Evolutionary conservation across 2,113 vertebrate species (phyloP).

Genomic region (Apaloderma vittatum): DNA sequence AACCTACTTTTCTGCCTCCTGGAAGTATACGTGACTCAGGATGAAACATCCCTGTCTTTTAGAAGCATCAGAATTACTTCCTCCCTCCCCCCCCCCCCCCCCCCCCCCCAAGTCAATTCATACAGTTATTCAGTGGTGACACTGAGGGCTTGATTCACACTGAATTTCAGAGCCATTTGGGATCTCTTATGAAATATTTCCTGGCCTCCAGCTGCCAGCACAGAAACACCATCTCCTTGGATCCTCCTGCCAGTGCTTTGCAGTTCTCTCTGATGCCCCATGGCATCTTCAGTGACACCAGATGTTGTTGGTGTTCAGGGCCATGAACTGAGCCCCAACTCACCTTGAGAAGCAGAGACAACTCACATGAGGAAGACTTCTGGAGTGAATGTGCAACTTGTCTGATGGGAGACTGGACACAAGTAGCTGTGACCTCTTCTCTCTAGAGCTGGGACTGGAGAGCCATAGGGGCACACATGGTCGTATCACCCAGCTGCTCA

Average conservation of each 20-base stretch:
- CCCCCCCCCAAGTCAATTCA: not conserved
- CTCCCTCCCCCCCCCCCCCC: too few species aligned
- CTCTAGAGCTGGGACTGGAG: not conserved
- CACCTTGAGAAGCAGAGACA: not conserved
- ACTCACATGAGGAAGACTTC: not conserved
- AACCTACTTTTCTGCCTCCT: not conserved
- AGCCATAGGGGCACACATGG: not conserved
- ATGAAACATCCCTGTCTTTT: not conserved
- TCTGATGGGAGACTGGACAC: not conserved
- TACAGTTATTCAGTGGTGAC: not conserved
- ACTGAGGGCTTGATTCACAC: not conserved
- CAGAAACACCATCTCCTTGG: not conserved
- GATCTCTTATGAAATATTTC: not conserved
- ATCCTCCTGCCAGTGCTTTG: not conserved
- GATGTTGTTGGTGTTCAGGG: not conserved
- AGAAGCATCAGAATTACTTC: not conserved
- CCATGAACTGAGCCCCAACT: not conserved
- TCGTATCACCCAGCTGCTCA: not conserved
- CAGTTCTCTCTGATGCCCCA: not conserved
- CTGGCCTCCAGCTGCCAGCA: not conserved
- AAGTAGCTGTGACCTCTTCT: not conserved
- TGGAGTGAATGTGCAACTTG: not conserved
- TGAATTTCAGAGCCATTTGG: not conserved
- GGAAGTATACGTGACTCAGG: not conserved
- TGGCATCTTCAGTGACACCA: not conserved